Base-by-base conservation (phyloP, 2,888 invertebrate species). In the Stomorhina lunata region DNA sequence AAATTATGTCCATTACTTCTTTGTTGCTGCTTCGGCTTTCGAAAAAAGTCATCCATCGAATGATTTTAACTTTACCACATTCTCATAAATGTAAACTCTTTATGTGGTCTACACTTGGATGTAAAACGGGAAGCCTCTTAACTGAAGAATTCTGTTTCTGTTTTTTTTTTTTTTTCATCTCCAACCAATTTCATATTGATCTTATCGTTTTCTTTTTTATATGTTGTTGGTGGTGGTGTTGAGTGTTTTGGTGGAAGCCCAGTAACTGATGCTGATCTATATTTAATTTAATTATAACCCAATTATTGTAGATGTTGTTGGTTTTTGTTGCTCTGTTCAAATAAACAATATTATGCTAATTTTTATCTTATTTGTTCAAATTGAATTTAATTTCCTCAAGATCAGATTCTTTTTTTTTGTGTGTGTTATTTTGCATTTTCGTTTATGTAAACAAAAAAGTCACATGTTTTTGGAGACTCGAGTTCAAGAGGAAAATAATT, bases 261-360 rank as follows among this genome's bases (percentile, higher is more conserved):
- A 68, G 59, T 48, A 73, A 72, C 53, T 76, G 65, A 76, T 59
- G 48, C 34, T 65, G 66, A 69, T 71, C 76, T 43, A 76, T 55
- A 69, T 76, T 80, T 73, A 72, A 57, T 69, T 63, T 55, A 63
- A 72, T 73, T 68, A 63, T 55, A 73, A 73, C 65, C 83, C 76
- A 84, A 71, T 29, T 85, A 65, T 81, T 81, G 55, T 43, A n/a
- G n/a, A n/a, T n/a, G n/a, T n/a, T n/a, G n/a, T n/a, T n/a, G n/a
- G n/a, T n/a, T n/a, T n/a, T n/a, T n/a, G n/a, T n/a, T n/a, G n/a
- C n/a, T n/a, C n/a, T 75, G 57, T 22, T 75, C 34, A 50, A 53
- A 77, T 43, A 50, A 61, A 61, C 43, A 77, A 32, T 61, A n/a
- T 61, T 61, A 45, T 29, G 40, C 25, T 25, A 63, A 61, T 29